phyloP scores from a whole-genome alignment of 2,113 vertebrate genomes.

The Alligator sinensis region DNA sequence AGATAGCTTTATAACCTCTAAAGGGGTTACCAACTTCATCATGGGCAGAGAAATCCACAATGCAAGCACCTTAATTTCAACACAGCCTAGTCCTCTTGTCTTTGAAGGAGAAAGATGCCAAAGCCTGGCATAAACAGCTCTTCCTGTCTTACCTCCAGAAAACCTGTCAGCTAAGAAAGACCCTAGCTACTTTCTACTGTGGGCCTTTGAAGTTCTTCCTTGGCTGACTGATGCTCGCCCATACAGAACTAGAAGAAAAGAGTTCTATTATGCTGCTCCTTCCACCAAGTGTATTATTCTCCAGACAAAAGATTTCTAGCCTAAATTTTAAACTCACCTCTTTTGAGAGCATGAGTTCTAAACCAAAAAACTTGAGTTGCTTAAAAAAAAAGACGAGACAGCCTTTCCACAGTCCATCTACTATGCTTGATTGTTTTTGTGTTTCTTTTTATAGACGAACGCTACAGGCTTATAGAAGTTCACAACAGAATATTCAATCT shows the following conservation, averaged over 20 bases:
- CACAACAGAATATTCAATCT: not conserved
- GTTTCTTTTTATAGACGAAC: not conserved
- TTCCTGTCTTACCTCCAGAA: conserved; percentile 32
- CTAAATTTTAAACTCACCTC: conserved; percentile 51
- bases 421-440: not conserved
- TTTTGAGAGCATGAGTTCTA: conserved; percentile 34
- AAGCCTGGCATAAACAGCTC: not conserved
- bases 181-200: not conserved
- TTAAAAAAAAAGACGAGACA: not conserved
- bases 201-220: conserved; percentile 58
- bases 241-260: conserved; percentile 64
- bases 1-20: not conserved
- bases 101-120: not conserved
- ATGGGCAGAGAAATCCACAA: not conserved
- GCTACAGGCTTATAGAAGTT: not conserved
- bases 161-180: conserved; percentile 54
- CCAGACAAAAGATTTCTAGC: conserved; percentile 46
- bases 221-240: conserved; percentile 64
- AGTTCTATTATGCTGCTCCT: conserved; percentile 25
- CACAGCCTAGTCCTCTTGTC: not conserved
- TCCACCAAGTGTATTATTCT: conserved; percentile 26
- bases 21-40: not conserved
- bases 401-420: not conserved
- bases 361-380: conserved; percentile 31
- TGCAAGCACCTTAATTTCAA: not conserved